Percentiles rank a stretch among this genome's conserved stretches.
phyloP scores from a whole-genome alignment of 2,113 vertebrate genomes.

The Caranx melampygus region DNA sequence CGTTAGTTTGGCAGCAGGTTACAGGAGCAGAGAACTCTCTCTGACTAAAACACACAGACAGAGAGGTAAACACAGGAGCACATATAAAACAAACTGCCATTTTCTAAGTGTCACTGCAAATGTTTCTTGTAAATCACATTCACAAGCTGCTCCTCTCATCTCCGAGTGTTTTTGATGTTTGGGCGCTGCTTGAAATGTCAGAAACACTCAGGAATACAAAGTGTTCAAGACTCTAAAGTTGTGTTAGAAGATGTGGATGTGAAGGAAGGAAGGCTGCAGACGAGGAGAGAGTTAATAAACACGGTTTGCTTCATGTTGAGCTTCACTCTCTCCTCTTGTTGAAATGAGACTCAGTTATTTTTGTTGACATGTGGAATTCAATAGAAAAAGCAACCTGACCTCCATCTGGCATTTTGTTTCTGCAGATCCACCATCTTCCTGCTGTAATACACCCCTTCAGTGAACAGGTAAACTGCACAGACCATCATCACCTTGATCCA shows the following conservation, averaged over 20 bases:
- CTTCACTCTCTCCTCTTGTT: not conserved
- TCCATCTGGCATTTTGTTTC: not conserved
- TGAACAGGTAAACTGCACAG: not conserved
- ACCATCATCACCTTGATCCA: not conserved
- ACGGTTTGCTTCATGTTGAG: not conserved
- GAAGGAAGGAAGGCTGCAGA: constrained; percentile 21
- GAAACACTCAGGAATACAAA: constrained; percentile 30
- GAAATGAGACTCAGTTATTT: not conserved
- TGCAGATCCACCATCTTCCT: not conserved
- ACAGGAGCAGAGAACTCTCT: constrained; percentile 9
- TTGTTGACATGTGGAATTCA: not conserved
- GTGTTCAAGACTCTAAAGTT: constrained; percentile 9
- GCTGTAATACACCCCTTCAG: not conserved
- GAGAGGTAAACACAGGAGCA: not conserved
- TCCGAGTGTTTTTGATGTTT: constrained; percentile 36
- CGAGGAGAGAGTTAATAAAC: not conserved
- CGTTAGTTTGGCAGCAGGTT: constrained; percentile 49
- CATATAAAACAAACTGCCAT: constrained; percentile 16
- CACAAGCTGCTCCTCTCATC: constrained; percentile 6
- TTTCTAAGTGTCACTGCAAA: constrained; percentile 16
- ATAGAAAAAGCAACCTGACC: not conserved
- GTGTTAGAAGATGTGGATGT: constrained; percentile 18
- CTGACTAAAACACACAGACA: not conserved
- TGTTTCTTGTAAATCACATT: constrained; percentile 17
- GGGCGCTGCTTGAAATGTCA: constrained; percentile 37